phyloP scores from a whole-genome alignment of 2,888 invertebrate species.

The Glyphotaelius pellucidus region DNA sequence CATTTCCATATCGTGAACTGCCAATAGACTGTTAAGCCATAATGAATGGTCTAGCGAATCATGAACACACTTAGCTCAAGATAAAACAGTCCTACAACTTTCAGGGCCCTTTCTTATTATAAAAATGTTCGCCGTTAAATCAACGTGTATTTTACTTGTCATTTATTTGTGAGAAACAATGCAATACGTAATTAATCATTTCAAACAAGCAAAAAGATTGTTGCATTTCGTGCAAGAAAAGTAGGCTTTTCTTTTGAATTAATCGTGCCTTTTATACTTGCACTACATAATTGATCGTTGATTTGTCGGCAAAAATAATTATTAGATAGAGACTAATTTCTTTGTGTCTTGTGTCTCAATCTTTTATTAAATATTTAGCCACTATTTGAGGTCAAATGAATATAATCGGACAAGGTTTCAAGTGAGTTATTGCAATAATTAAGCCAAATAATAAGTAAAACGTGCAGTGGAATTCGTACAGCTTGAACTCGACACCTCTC shows the following conservation, averaged over 20 bases:
- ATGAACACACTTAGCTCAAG: slow-evolving; percentile 17
- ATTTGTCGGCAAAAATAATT: no score
- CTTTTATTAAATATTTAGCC: no score
- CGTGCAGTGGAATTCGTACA: no score
- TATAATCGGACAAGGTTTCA: no score
- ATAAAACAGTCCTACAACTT: neutral
- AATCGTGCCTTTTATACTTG: neutral
- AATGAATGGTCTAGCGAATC: neutral
- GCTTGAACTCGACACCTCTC: no score
- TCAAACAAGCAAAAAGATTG: neutral
- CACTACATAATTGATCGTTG: no score
- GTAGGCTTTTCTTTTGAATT: neutral
- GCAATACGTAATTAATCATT: neutral
- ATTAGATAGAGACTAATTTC: no score
- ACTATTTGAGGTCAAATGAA: no score
- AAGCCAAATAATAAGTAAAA: no score
- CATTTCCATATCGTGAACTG: slow-evolving; percentile 40
- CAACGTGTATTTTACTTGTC: neutral
- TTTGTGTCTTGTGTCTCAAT: no score
- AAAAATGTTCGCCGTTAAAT: neutral
- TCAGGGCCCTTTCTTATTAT: neutral
- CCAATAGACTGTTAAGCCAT: slow-evolving; percentile 25
- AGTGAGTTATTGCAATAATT: no score
- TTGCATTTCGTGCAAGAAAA: neutral
- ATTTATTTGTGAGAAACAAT: neutral